These are phyloP conservation scores for Zapus hudsonius DNA, from an alignment of 2,113 vertebrate species.

Conservation along the genomic window DNA sequence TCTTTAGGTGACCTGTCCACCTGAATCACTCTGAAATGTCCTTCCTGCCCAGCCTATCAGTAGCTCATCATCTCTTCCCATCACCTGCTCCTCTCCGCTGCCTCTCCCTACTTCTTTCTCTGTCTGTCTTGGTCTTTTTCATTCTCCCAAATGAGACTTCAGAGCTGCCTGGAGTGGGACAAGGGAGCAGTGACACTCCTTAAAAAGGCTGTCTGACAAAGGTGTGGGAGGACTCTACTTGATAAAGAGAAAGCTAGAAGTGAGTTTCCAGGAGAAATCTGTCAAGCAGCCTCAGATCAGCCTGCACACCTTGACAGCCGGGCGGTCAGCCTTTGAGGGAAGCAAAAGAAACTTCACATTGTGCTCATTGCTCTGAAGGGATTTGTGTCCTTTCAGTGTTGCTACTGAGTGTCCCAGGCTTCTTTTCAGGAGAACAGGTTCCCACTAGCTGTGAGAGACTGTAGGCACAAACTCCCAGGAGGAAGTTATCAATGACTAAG, in stretches of 20 bases:
- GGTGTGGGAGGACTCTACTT: constrained; percentile 76
- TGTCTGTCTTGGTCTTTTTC: constrained; percentile 59
- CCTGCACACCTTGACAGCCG: constrained; percentile 67
- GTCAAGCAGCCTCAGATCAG: constrained; percentile 79
- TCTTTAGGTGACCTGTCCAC: constrained; percentile 81
- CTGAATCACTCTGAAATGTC: constrained; percentile 79
- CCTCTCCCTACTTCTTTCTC: neutral
- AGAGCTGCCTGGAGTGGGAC: constrained; percentile 74
- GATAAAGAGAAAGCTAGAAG: constrained; percentile 73
- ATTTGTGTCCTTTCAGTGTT: constrained; percentile 59
- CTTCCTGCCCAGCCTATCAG: constrained; percentile 71
- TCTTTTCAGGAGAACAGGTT: neutral
- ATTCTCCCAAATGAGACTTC: constrained; percentile 85
- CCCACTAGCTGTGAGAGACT: neutral
- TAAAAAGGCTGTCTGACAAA: constrained; percentile 81
- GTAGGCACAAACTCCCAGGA: neutral
- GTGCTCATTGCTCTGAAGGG: constrained; percentile 50
- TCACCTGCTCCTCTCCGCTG: neutral
- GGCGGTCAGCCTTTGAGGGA: constrained; percentile 81
- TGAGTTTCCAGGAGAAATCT: constrained; percentile 77
- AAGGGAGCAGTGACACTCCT: constrained; percentile 73
- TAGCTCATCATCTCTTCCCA: neutral
- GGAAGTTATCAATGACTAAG: neutral
- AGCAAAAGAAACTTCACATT: constrained; percentile 78
- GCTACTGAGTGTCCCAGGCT: constrained; percentile 29